phyloP scores from a whole-genome alignment of 1,140 invertebrate species.

The Drosophila repleta region DNA sequence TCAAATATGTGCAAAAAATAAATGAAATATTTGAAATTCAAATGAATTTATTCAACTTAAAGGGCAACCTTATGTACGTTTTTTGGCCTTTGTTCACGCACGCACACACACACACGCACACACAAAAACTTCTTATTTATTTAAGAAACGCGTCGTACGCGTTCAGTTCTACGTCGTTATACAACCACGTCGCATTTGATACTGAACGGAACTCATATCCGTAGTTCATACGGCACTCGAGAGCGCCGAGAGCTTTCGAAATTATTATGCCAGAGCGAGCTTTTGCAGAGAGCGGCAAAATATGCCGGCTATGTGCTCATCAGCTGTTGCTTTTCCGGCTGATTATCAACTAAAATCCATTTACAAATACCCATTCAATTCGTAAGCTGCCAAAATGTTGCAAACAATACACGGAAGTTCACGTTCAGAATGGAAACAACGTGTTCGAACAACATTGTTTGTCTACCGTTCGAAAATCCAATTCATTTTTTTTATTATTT shows the following conservation, averaged over 20 bases:
- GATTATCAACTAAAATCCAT: constrained; percentile 53
- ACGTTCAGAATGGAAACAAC: constrained; percentile 19
- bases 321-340: constrained; percentile 44
- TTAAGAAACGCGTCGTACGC: constrained; percentile 29
- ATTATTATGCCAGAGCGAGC: constrained; percentile 23
- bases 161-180: constrained; percentile 66
- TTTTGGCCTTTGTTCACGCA: constrained; percentile 33
- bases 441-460: constrained; percentile 15
- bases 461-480: constrained; percentile 3
- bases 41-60: constrained; percentile 31
- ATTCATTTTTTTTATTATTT: neutral
- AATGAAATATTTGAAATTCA: constrained; percentile 15
- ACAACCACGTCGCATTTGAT: constrained; percentile 79
- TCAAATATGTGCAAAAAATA: constrained; percentile 18
- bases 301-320: constrained; percentile 46
- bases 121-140: constrained; percentile 30
- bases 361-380: constrained; percentile 54
- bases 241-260: constrained; percentile 33
- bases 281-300: constrained; percentile 24
- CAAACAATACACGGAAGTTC: constrained; percentile 68
- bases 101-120: constrained; percentile 20
- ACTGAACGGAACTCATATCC: constrained; percentile 52
- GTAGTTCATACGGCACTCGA: constrained; percentile 1
- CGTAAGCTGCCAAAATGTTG: constrained; percentile 43
- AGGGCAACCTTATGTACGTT: constrained; percentile 34